Conservation (phyloP, 2,113 vertebrate species). For the Ptyas mucosa region DNA sequence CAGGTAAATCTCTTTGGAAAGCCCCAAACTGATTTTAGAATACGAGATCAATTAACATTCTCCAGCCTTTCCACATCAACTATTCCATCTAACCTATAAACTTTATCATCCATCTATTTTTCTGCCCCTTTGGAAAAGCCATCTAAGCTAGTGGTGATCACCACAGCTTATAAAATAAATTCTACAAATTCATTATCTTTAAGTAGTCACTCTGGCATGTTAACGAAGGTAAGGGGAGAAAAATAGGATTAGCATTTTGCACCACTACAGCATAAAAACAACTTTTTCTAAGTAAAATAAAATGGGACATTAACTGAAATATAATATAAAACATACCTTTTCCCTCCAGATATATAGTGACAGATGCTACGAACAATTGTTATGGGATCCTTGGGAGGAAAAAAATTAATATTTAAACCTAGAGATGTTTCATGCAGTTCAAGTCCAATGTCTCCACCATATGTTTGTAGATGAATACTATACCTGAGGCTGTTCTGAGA, state of each 20-base stretch:
- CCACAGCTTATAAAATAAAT: neutral
- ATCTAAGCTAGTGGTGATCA: neutral
- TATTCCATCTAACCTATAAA: neutral
- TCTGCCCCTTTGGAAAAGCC: neutral
- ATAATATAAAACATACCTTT: slow-evolving; percentile 23
- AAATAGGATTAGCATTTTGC: neutral
- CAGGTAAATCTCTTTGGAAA: neutral
- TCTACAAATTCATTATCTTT: neutral
- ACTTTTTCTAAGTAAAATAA: slow-evolving; percentile 33
- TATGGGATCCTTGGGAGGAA: slow-evolving; percentile 13
- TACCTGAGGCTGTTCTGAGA: slow-evolving; percentile 55
- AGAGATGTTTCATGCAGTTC: slow-evolving; percentile 38
- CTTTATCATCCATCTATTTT: neutral
- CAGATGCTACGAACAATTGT: slow-evolving; percentile 44
- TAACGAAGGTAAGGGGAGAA: neutral
- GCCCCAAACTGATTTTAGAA: neutral
- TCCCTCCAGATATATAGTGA: slow-evolving; percentile 32
- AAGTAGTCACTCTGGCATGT: neutral
- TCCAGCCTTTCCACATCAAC: neutral
- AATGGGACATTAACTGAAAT: slow-evolving; percentile 38
- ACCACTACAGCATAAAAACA: neutral
- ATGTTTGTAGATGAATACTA: slow-evolving; percentile 39
- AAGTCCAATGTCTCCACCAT: slow-evolving; percentile 40
- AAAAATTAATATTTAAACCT: slow-evolving; percentile 36
- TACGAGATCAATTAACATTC: neutral